Evolutionary conservation across 2,113 vertebrate genomes (phyloP).

Genomic region (Nesoenas mayeri): DNA sequence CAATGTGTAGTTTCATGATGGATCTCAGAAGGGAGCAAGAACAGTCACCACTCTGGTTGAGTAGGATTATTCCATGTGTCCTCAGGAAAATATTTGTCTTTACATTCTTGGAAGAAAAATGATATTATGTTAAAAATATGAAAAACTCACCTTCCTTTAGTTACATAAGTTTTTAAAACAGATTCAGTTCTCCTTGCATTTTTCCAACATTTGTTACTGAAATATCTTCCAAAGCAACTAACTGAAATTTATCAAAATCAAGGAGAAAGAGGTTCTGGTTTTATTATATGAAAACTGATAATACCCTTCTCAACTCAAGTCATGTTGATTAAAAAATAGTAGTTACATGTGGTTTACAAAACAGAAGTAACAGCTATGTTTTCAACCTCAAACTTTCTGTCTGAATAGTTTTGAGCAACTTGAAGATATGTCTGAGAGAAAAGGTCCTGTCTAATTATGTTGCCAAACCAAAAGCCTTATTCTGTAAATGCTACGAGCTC

Average conservation of each 20-base stretch:
- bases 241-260: background rate
- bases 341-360: background rate
- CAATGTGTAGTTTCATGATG: accelerated
- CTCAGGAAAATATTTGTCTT: background rate
- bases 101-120: accelerated
- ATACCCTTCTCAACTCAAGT: background rate
- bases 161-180: background rate
- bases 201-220: background rate
- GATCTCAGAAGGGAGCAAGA: background rate
- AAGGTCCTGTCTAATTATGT: background rate
- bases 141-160: background rate
- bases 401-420: background rate
- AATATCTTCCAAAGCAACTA: background rate
- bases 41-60: background rate
- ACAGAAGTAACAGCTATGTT: background rate
- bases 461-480: background rate
- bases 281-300: background rate
- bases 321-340: background rate
- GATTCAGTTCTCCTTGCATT: background rate
- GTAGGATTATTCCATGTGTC: background rate
- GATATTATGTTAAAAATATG: background rate
- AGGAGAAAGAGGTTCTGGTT: background rate
- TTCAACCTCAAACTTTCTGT: background rate
- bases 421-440: background rate
- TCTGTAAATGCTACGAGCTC: background rate